Conservation (phyloP, 1,140 invertebrate species). For the Drosophila aff. region DNA sequence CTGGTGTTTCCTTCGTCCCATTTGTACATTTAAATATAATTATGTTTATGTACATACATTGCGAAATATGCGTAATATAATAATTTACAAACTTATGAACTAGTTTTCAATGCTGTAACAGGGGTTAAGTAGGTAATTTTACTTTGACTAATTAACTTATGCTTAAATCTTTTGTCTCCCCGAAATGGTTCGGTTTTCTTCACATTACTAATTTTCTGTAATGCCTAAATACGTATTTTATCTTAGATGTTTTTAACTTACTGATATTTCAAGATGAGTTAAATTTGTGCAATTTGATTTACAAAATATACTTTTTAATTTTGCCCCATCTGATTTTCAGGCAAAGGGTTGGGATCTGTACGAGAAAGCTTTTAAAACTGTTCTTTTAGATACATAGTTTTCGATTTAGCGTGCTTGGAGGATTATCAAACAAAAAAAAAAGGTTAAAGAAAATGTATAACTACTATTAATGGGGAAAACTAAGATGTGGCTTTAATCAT, state of each 20-base stretch:
- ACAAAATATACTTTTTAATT: background rate
- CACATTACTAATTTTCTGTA: background rate
- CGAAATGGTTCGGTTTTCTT: background rate
- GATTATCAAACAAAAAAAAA: background rate
- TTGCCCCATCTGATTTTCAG: background rate
- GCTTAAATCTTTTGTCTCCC: background rate
- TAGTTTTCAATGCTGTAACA: constrained; percentile 6
- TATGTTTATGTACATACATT: constrained; percentile 13
- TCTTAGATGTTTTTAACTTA: constrained; percentile 2
- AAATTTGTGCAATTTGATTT: background rate
- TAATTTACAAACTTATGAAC: constrained; percentile 1
- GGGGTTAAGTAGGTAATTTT: background rate
- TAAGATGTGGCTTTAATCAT: background rate
- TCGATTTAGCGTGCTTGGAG: too few species aligned
- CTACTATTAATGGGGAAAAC: background rate
- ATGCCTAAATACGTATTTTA: background rate
- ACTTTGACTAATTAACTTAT: constrained; percentile 4
- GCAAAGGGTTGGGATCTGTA: background rate
- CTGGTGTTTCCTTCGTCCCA: constrained; percentile 10
- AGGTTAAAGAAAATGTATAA: background rate
- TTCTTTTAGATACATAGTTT: background rate
- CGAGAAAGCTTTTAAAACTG: background rate
- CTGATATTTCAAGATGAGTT: constrained; percentile 14
- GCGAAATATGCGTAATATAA: constrained; percentile 1
- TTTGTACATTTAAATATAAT: constrained; percentile 6